These are phyloP conservation scores for Emydocephalus ijimae DNA, from an alignment of 2,113 vertebrate genomes.

Conservation along the genomic window DNA sequence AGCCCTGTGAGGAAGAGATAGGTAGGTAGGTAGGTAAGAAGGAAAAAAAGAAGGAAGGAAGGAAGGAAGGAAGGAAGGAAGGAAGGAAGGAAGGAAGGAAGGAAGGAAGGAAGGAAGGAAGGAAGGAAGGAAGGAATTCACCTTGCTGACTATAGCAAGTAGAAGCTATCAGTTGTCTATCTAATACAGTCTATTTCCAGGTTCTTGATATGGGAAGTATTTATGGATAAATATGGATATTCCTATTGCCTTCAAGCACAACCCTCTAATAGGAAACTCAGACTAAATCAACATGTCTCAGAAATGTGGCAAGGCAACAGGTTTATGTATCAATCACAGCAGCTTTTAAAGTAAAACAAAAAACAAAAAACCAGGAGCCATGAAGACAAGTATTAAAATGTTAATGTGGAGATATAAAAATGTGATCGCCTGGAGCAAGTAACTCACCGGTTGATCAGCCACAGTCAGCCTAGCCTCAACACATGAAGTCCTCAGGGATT, in stretches of 20 bases:
- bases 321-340: background rate
- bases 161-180: background rate
- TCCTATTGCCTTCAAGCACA: background rate
- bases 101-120: background rate
- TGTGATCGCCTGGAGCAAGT: background rate
- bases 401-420: background rate
- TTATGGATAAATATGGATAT: background rate
- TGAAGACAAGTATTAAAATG: background rate
- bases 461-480: background rate
- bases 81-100: background rate
- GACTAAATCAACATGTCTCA: background rate
- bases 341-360: background rate
- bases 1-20: accelerated
- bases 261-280: background rate
- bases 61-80: background rate
- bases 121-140: background rate
- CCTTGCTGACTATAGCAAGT: background rate
- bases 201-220: background rate
- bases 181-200: background rate
- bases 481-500: background rate
- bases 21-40: too few species aligned
- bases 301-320: background rate
- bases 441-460: background rate
- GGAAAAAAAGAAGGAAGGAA: too few species aligned
- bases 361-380: background rate